Evolutionary conservation across 2,113 vertebrate genomes (phyloP).

Genomic region (Gymnarchus niloticus): DNA sequence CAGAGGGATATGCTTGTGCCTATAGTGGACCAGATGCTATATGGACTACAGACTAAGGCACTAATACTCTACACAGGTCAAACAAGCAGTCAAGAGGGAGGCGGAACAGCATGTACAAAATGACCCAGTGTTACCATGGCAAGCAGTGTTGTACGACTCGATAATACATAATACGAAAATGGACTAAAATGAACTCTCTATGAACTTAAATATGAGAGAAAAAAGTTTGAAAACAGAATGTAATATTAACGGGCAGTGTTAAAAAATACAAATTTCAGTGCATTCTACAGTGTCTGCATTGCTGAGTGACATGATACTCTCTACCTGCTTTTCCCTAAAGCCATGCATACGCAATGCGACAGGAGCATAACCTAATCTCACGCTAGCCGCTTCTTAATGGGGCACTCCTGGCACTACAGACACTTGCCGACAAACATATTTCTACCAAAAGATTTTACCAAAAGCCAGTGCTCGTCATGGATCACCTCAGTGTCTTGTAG

Average conservation of each 20-base stretch:
- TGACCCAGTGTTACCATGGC: conserved; percentile 23
- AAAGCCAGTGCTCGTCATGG: background rate
- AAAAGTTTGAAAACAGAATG: background rate
- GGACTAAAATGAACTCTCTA: conserved; percentile 16
- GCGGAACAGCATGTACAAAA: background rate
- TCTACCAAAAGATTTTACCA: background rate
- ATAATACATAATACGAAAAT: conserved; percentile 3
- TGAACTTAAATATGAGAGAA: background rate
- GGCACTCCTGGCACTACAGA: background rate
- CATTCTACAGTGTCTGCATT: conserved; percentile 35
- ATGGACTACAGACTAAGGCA: conserved; percentile 63
- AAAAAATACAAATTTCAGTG: conserved; percentile 45
- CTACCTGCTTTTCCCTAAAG: background rate
- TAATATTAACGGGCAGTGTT: conserved; percentile 45
- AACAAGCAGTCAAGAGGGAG: conserved; percentile 34
- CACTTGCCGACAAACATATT: background rate
- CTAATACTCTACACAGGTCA: conserved; percentile 61
- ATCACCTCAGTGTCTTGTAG: background rate
- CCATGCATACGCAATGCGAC: conserved; percentile 35
- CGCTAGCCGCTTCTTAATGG: background rate
- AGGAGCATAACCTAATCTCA: background rate
- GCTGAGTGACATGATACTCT: background rate
- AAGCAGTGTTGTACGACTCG: conserved; percentile 20
- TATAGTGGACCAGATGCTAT: conserved; percentile 38
- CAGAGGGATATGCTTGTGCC: conserved; percentile 35